These are phyloP conservation scores for Streptopelia turtur DNA, from an alignment of 2,797 vertebrate species.

Conservation along the genomic window DNA sequence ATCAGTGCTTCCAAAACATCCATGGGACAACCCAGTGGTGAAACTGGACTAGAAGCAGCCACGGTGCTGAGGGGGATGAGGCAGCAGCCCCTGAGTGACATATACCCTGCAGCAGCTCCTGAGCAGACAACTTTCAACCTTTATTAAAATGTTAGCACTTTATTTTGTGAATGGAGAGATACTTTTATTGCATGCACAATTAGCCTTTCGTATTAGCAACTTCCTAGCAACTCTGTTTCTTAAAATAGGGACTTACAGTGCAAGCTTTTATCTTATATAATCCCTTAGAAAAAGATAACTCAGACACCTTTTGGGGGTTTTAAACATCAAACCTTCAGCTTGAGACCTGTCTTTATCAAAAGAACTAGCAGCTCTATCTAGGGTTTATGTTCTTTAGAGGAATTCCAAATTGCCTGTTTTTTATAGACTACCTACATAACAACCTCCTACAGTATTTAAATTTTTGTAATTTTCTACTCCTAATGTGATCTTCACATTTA, in stretches of 20 bases:
- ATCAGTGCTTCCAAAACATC: not conserved
- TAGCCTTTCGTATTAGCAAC: conserved; percentile 61
- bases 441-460: conserved; percentile 73
- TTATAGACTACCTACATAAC: conserved; percentile 75
- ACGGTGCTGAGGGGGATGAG: rapidly evolving
- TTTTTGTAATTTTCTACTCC: conserved; percentile 74
- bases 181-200: conserved; percentile 51
- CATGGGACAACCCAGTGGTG: not conserved
- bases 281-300: conserved; percentile 72
- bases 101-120: not conserved
- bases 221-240: conserved; percentile 69
- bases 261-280: conserved; percentile 75
- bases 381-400: conserved; percentile 74
- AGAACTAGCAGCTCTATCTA: conserved; percentile 71
- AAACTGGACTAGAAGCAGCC: not conserved
- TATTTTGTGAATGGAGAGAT: conserved; percentile 72
- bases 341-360: conserved; percentile 76
- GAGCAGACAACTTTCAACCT: not conserved
- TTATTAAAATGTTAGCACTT: conserved; percentile 18
- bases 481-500: conserved; percentile 74
- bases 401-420: conserved; percentile 76
- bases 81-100: not conserved
- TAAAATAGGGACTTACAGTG: conserved; percentile 70
- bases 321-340: conserved; percentile 77
- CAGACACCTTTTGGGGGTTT: conserved; percentile 72